Conservation (phyloP, 2,113 vertebrate species). For the Vanacampus margaritifer region DNA sequence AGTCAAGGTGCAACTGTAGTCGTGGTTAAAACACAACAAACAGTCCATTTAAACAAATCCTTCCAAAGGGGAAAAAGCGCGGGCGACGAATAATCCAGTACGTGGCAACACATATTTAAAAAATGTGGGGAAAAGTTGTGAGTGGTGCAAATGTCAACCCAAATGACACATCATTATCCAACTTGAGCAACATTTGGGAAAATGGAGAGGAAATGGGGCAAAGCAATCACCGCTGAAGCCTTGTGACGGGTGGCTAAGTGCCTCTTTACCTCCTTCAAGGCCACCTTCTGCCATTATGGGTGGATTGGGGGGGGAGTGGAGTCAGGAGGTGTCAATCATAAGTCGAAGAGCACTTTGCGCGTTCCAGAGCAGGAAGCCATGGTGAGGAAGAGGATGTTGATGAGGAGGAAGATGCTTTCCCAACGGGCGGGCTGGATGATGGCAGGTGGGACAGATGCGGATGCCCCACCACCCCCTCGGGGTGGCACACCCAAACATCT, state of each 20-base stretch:
- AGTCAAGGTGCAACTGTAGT: neutral
- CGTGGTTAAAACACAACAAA: neutral
- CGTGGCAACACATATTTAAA: neutral
- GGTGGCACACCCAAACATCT: conserved; percentile 70
- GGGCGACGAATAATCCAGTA: neutral
- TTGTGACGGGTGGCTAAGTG: conserved; percentile 64
- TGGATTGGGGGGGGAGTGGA: conserved; percentile 13
- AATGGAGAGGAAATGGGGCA: conserved; percentile 56
- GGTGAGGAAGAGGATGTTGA: conserved; percentile 40
- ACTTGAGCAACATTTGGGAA: conserved; percentile 59
- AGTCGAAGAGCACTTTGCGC: conserved; percentile 53
- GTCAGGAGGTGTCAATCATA: conserved; percentile 39
- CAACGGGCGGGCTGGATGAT: conserved; percentile 19
- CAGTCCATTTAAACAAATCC: neutral
- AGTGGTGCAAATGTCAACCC: conserved; percentile 52
- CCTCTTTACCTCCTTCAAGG: conserved; percentile 66
- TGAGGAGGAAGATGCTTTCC: conserved; percentile 56
- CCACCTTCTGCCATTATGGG: conserved; percentile 59
- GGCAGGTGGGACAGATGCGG: conserved; percentile 70
- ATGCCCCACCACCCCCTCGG: conserved; percentile 59
- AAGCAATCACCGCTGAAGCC: conserved; percentile 44
- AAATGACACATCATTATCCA: conserved; percentile 59
- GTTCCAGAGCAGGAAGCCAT: conserved; percentile 43
- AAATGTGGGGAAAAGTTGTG: conserved; percentile 10
- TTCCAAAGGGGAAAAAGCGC: too few relatives aligned